phyloP scores from a whole-genome alignment of 1,140 invertebrate species.

The Glossosoma conforme region DNA sequence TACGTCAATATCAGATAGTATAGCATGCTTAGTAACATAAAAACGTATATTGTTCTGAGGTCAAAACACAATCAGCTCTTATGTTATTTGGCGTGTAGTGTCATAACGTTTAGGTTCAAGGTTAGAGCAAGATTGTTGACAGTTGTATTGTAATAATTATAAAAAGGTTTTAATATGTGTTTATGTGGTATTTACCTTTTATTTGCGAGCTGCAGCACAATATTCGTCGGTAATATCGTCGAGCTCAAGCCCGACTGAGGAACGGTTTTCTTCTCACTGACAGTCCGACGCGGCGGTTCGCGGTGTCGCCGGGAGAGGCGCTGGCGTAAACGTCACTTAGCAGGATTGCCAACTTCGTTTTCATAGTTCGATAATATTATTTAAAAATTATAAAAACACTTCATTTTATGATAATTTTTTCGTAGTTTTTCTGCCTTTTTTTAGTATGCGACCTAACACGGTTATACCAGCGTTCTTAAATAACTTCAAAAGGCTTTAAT shows the following conservation, averaged over 20 bases:
- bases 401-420: neutral
- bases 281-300: neutral
- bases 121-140: slow-evolving; percentile 10
- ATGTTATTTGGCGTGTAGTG: too few relatives aligned
- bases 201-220: neutral
- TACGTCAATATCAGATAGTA: too few relatives aligned
- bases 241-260: neutral
- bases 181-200: slow-evolving; percentile 5
- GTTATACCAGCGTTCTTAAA: too few relatives aligned
- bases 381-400: neutral
- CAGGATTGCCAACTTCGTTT: slow-evolving; percentile 16
- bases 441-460: too few relatives aligned
- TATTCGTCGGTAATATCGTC: too few relatives aligned
- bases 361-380: neutral
- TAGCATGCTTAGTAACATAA: too few relatives aligned
- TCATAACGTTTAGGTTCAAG: slow-evolving; percentile 1
- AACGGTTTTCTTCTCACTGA: slow-evolving; percentile 3
- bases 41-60: too few relatives aligned
- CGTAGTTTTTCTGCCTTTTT: too few relatives aligned
- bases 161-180: neutral
- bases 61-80: too few relatives aligned
- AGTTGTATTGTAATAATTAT: neutral
- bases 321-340: slow-evolving; percentile 13
- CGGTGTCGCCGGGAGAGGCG: slow-evolving; percentile 17
- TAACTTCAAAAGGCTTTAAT: too few relatives aligned